Evolutionary conservation across 2,113 vertebrate genomes (phyloP), one percentile per base, ranked within the genome.

Genomic region (Ceyx cyanopectus): DNA sequence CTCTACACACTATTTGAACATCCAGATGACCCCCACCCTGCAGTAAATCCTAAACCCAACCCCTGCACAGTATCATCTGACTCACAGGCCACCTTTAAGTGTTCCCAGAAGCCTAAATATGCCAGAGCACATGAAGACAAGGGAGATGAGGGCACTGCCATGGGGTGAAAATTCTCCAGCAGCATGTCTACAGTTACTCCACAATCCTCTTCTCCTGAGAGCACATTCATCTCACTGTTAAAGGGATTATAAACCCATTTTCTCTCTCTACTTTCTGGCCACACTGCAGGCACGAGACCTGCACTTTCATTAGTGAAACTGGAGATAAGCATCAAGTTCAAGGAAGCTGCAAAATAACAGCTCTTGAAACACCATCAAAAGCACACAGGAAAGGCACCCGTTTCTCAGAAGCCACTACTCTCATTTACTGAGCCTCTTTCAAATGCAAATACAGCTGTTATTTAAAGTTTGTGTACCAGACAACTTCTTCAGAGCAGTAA

Each of bases 351-450:
- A 58, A 60, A 88, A 56, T 63, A 90, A 80, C 4, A 7, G 37
- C n/a, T 48, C 61, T 51, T 72, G 53, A 94, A 94, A 70, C 32
- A 60, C 26, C 30, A 89, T 34, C 75, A 89, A 40, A 95, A 75
- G 34, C 48, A 92, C 19, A 53, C 3, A 89, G 54, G 27, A 92
- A 75, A 81, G 7, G 14, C 34, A 12, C 10, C n/a, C 40, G 50
- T 67, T 90, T 85, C 88, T 87, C 77, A 58, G 20, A 82, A 84
- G 48, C 23, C 43, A 74, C 4, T 63, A 66, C 8, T 11, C 58
- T 63, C 11, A 43, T 51, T 46, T 68, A 58, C 24, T 16, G 26
- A 85, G 65, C 12, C 12, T 81, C 45, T 74, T 81, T 60, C 19
- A 84, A 16, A 82, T 26, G 9, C 9, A 65, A 75, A 46, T 6